Conservation (phyloP, 2,113 vertebrate species). For the Chrysochloris asiatica region DNA sequence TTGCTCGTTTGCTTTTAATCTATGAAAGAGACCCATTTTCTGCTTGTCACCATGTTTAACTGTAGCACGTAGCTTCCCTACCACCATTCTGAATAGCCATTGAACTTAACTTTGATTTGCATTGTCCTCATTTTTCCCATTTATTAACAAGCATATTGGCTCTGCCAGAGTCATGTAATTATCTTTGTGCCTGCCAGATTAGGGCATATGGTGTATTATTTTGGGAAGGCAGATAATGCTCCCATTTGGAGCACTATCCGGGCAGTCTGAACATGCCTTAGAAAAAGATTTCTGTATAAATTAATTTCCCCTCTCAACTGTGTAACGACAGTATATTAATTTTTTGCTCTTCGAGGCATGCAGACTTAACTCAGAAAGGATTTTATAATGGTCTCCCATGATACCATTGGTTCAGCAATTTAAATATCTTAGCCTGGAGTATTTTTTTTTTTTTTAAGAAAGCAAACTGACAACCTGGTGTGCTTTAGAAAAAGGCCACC, state of each 20-base stretch:
- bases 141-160: slow-evolving; percentile 77
- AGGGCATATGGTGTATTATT: slow-evolving; percentile 79
- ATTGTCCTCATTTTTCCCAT: slow-evolving; percentile 69
- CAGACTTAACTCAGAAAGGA: slow-evolving; percentile 66
- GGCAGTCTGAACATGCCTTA: slow-evolving; percentile 73
- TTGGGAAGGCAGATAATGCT: slow-evolving; percentile 76
- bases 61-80: slow-evolving; percentile 41
- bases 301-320: slow-evolving; percentile 80
- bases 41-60: slow-evolving; percentile 40
- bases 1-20: slow-evolving; percentile 22
- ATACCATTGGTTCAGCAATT: slow-evolving; percentile 66
- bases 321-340: slow-evolving; percentile 79
- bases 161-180: slow-evolving; percentile 76
- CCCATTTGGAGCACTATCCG: slow-evolving; percentile 71
- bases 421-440: slow-evolving; percentile 69
- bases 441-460: slow-evolving; percentile 12
- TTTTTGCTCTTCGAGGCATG: slow-evolving; percentile 80
- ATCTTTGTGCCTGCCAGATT: slow-evolving; percentile 78
- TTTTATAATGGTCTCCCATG: slow-evolving; percentile 75
- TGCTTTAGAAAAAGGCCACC: slow-evolving; percentile 34
- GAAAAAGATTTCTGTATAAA: slow-evolving; percentile 77
- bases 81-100: slow-evolving; percentile 49
- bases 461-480: slow-evolving; percentile 42
- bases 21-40: slow-evolving; percentile 39
- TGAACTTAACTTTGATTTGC: slow-evolving; percentile 71